Conservation (phyloP, 2,797 vertebrate genomes). For the Threskiornis aethiopicus region DNA sequence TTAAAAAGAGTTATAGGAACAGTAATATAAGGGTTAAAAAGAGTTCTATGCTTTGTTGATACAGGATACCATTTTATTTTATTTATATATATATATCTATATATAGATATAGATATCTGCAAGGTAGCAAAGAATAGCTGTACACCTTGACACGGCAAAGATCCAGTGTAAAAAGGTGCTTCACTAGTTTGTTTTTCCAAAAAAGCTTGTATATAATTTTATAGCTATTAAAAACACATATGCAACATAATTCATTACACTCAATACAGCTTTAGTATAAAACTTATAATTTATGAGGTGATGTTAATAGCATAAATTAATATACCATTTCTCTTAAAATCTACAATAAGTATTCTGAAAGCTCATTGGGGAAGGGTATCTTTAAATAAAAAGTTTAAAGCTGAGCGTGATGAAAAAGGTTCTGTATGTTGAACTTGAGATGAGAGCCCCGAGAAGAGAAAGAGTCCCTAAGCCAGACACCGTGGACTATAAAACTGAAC, state of each 20-base stretch:
- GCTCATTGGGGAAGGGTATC: constrained; percentile 76
- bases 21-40: constrained; percentile 74
- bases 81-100: constrained; percentile 69
- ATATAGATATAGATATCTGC: constrained; percentile 78
- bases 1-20: constrained; percentile 68
- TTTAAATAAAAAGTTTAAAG: constrained; percentile 86
- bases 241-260: constrained; percentile 86
- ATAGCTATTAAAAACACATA: constrained; percentile 85
- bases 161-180: constrained; percentile 85
- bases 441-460: constrained; percentile 73
- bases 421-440: constrained; percentile 70
- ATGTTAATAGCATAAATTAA: constrained; percentile 89
- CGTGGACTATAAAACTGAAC: constrained; percentile 58
- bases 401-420: constrained; percentile 74
- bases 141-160: constrained; percentile 83
- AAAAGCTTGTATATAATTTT: constrained; percentile 83
- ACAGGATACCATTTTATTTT: constrained; percentile 77
- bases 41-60: constrained; percentile 76
- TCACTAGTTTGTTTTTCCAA: constrained; percentile 76
- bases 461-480: constrained; percentile 61
- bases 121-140: constrained; percentile 84
- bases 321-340: constrained; percentile 86
- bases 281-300: constrained; percentile 89
- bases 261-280: constrained; percentile 87
- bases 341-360: constrained; percentile 86